Conservation (phyloP, 2,113 vertebrate genomes). For the Paralichthys olivaceus region DNA sequence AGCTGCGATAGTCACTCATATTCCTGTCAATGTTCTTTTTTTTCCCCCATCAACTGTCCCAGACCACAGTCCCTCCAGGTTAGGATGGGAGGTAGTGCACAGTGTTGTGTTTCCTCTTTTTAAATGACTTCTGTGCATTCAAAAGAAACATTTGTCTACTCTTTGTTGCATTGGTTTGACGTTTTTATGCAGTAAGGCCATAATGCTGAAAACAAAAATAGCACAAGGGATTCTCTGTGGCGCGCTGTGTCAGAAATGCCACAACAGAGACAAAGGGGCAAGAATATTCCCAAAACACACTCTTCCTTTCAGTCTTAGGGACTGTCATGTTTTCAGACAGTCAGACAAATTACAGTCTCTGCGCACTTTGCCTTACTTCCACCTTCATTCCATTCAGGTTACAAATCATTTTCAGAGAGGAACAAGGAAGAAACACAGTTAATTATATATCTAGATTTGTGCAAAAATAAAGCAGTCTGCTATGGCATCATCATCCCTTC, state of each 20-base stretch:
- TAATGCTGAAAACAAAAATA: constrained; percentile 65
- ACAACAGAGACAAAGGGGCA: constrained; percentile 34
- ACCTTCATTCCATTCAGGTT: constrained; percentile 43
- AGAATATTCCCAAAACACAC: constrained; percentile 3
- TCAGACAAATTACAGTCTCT: constrained; percentile 72
- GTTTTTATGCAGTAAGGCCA: constrained; percentile 74
- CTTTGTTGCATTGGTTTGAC: constrained; percentile 62
- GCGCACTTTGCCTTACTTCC: constrained; percentile 40
- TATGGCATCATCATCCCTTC: neutral
- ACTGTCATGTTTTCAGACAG: constrained; percentile 54
- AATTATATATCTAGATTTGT: constrained; percentile 48
- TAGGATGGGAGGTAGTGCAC: constrained; percentile 60
- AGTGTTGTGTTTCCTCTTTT: constrained; percentile 60
- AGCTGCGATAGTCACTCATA: constrained; percentile 42
- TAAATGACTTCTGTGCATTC: constrained; percentile 44
- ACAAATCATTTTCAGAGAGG: constrained; percentile 32
- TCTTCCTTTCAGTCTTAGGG: constrained; percentile 5
- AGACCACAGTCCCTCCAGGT: constrained; percentile 35
- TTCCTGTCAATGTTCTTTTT: constrained; percentile 39
- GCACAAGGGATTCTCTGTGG: constrained; percentile 35
- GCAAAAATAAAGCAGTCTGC: constrained; percentile 49
- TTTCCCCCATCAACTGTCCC: constrained; percentile 20
- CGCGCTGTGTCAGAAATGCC: constrained; percentile 15
- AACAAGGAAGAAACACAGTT: constrained; percentile 33
- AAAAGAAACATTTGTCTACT: constrained; percentile 64